Evolutionary conservation across 1,140 invertebrate genomes (phyloP).

Genomic region (Nasonia longicornis): DNA sequence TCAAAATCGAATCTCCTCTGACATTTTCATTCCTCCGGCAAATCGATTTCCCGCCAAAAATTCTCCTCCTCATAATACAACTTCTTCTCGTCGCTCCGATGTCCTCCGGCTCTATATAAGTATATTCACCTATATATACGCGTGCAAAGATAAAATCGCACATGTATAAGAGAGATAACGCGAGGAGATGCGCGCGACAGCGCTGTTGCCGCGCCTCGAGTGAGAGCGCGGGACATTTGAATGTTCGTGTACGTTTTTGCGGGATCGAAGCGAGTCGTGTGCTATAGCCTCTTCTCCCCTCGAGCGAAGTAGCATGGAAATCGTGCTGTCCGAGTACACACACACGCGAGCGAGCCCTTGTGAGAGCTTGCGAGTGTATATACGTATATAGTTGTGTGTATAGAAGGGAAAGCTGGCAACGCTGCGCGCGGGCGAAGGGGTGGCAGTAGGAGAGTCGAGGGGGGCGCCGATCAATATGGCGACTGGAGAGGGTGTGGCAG

Average conservation of each 20-base stretch:
- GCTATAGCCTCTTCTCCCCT: neutral
- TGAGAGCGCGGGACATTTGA: slow-evolving; percentile 4
- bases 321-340: neutral
- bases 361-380: neutral
- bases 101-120: too few relatives aligned
- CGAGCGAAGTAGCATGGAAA: neutral
- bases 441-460: slow-evolving; percentile 27
- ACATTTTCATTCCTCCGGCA: neutral
- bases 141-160: neutral
- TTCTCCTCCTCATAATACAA: neutral
- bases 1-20: neutral
- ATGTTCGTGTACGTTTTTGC: neutral
- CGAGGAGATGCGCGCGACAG: neutral
- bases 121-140: too few relatives aligned
- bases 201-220: neutral
- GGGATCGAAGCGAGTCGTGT: neutral
- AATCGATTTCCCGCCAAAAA: neutral
- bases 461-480: slow-evolving; percentile 62
- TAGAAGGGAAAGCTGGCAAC: slow-evolving; percentile 49
- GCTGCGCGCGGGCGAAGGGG: slow-evolving; percentile 26
- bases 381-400: neutral
- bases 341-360: too few relatives aligned
- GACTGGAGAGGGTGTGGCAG: slow-evolving; percentile 60
- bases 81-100: too few relatives aligned
- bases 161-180: neutral